Percentiles rank a stretch among this genome's conserved stretches.
Conservation (phyloP, 2,113 vertebrate genomes). For the Oreotrochilus melanogaster region DNA sequence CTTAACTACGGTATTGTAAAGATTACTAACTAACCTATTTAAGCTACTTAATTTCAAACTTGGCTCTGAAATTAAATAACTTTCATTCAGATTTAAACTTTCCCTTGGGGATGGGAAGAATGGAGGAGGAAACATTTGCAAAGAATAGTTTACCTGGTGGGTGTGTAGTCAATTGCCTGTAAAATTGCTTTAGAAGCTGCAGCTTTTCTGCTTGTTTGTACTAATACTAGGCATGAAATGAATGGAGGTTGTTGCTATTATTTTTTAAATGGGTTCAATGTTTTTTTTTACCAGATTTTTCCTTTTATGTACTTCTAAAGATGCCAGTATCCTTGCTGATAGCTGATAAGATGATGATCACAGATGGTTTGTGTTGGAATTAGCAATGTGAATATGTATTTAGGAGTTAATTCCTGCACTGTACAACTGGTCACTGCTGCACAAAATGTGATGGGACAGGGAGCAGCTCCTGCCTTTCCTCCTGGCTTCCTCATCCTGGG, state of each 20-base stretch:
- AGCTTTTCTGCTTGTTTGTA: neutral
- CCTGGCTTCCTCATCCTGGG: neutral
- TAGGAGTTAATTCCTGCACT: rapidly evolving
- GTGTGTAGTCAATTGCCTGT: neutral
- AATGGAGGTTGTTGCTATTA: neutral
- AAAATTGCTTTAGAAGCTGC: neutral
- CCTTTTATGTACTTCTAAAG: neutral
- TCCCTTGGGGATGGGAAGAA: neutral
- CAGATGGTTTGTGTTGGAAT: too few relatives aligned
- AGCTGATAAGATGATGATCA: neutral
- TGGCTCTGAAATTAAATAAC: neutral
- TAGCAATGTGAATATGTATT: rapidly evolving
- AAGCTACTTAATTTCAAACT: neutral
- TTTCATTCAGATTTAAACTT: neutral
- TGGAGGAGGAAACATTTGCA: neutral
- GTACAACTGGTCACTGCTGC: neutral
- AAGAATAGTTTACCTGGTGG: neutral
- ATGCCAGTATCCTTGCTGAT: rapidly evolving
- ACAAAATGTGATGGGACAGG: too few relatives aligned
- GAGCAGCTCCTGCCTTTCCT: neutral
- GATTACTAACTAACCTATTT: neutral
- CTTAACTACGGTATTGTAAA: neutral
- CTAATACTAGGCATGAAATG: neutral
- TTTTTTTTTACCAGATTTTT: neutral
- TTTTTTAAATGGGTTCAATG: neutral